Base-by-base conservation (phyloP, 1,140 invertebrate genomes). In the Samia ricini region DNA sequence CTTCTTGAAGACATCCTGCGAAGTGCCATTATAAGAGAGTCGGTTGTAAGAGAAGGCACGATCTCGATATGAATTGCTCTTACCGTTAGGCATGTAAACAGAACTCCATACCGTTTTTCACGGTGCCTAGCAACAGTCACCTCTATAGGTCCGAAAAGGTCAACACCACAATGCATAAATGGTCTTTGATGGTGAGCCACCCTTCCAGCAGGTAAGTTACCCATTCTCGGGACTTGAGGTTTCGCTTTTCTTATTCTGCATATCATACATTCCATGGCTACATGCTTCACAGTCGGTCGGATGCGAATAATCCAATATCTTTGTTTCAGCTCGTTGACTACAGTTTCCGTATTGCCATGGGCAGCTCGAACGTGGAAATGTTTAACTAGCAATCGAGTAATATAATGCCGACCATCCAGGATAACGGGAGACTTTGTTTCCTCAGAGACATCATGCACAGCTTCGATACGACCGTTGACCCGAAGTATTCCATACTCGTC, bases 71-170 rank as follows among this genome's bases (percentile, higher is more conserved):
- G 85, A 4, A 85, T 62, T 1, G 81, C 83, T 22, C 76, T 33
- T 7, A 76, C 71, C 0, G 76, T 74, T 1, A 82, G 59, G 56
- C 82, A 88, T 0, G 84, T 87, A 60, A 90, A 88, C 2, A 91
- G 18, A 2, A 73, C 79, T 6, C 76, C 74, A 59, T 81, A 89
- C 4, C 78, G 63, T 61, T 89, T 89, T 29, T 77, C 66, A 2
- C 60, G 61, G 0, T 73, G 50, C 29, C 78, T 49, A 4, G 72
- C 76, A n/a, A 71, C 63, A 5, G 64, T 73, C n/a, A 78, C 58
- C 22, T 67, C 61, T 23, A 79, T 62, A 0, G 74, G 74, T 0
- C 77, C 75, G 18, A 77, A 79, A 8, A 66, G 50, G 33, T 79
- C 77, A 0, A 79, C 10, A 0, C 77, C 74, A 10, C 59, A 65